phyloP scores from a whole-genome alignment of 2,113 vertebrate species.

The Ophthalmolycus amberensis region DNA sequence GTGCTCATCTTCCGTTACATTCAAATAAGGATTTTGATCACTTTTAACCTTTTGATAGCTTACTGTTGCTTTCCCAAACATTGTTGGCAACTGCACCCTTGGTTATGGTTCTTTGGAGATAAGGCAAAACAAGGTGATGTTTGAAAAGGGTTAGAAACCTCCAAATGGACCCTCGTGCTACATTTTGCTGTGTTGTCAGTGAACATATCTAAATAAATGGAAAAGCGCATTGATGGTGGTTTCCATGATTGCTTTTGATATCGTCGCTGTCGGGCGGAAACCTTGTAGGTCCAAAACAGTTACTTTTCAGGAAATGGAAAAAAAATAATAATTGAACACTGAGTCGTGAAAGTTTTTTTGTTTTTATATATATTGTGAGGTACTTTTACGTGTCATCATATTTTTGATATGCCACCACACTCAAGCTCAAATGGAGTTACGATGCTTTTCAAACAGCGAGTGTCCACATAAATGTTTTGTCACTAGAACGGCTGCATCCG shows the following conservation, averaged over 20 bases:
- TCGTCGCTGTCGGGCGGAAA: background rate
- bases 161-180: background rate
- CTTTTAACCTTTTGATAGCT: conserved; percentile 28
- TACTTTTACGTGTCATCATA: background rate
- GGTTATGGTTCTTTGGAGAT: conserved; percentile 12
- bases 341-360: no score
- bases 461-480: no score
- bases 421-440: background rate
- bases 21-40: conserved; percentile 1
- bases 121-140: conserved; percentile 4
- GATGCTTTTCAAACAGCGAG: no score
- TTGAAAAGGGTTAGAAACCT: conserved; percentile 3
- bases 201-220: conserved; percentile 28
- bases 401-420: background rate
- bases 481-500: no score
- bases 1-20: conserved; percentile 3
- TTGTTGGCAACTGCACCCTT: background rate
- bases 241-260: conserved; percentile 36
- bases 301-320: background rate
- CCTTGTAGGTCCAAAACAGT: background rate
- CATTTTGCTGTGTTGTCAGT: conserved; percentile 20
- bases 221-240: conserved; percentile 12
- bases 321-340: no score
- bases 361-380: no score
- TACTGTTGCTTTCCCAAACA: conserved; percentile 13